A percentile compares a stretch with the other conserved stretches of the same genome.
phyloP scores from a whole-genome alignment of 2,113 vertebrate species.

The Hystrix cristata region DNA sequence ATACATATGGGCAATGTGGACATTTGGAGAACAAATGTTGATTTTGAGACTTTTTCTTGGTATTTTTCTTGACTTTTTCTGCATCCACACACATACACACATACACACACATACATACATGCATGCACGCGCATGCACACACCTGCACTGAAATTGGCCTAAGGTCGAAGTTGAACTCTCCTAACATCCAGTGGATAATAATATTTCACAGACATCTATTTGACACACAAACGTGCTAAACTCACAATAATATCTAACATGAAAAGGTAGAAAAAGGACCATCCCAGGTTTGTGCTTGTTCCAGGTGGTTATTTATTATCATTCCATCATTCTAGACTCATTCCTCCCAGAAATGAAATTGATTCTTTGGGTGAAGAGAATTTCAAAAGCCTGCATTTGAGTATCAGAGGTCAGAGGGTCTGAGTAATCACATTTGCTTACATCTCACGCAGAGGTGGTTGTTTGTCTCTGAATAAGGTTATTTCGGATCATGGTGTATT shows the following conservation, averaged over 20 bases:
- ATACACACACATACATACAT: neutral
- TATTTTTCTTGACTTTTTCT: slow-evolving; percentile 60
- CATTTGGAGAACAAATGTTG: slow-evolving; percentile 81
- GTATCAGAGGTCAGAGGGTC: neutral
- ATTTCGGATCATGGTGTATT: neutral
- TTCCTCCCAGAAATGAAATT: neutral
- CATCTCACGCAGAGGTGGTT: neutral
- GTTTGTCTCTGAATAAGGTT: neutral
- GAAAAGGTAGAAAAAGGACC: slow-evolving; percentile 5
- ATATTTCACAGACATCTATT: slow-evolving; percentile 43
- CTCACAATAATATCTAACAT: slow-evolving; percentile 19
- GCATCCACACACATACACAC: neutral
- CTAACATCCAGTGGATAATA: slow-evolving; percentile 12
- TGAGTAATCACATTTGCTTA: slow-evolving; percentile 32
- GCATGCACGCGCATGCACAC: neutral
- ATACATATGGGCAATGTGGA: slow-evolving; percentile 56
- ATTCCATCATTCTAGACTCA: neutral
- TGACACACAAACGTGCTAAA: neutral
- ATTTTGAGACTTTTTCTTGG: neutral
- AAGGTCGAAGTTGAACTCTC: slow-evolving; percentile 20
- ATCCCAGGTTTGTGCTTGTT: neutral
- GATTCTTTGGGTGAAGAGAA: slow-evolving; percentile 31
- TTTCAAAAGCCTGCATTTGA: slow-evolving; percentile 38
- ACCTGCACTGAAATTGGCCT: neutral
- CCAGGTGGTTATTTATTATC: neutral